Base-by-base conservation (phyloP, 2,797 vertebrate species). In the Cygnus olor region DNA sequence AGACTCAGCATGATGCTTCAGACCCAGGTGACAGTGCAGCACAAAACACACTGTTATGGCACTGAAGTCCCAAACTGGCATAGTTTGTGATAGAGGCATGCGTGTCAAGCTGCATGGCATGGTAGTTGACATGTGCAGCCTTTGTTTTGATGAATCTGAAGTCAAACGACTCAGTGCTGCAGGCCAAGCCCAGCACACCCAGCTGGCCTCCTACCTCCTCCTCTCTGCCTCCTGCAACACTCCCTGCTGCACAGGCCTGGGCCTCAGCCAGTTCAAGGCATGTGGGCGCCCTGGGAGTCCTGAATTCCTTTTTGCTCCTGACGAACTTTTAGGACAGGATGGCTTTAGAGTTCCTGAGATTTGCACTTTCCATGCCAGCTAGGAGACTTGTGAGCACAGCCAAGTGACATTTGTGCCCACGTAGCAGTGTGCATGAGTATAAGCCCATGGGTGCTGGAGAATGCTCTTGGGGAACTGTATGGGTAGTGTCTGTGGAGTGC, bases 1-100 rank as follows among this genome's bases (percentile, higher is more conserved):
- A 69, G 42, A 85, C 8, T 49, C 24, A 61, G 25, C 2, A 2
- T 34, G 56, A 70, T 32, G 51, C 38, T 85, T 38, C 70, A 56
- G 53, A 56, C 7, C 42, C 2, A 4, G 32, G 42, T 73, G 60
- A 36, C 56, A 28, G 4, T 20, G 56, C n/a, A 49, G 38, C 28
- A 34, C 0, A 1, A 15, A 88, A 15, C 24, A 63, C n/a, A 20
- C 18, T 34, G 34, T 42, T 56, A 60, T 0, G 2, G n/a, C 45
- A 70, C 45, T 44, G 57, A 42, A 60, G 47, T 30, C 22, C 21
- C 1, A 14, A 36, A 25, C 56, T 63, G 32, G 16, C 47, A 22
- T 14, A 86, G 38, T 3, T 82, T 42, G 40, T 10, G 15, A 45
- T 0, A 42, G 38, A 54, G 12, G 4, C 28, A 25, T 6, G 2